Evolutionary conservation across 1,140 invertebrate species (phyloP).

Genomic region (Lanistes nyassanus): DNA sequence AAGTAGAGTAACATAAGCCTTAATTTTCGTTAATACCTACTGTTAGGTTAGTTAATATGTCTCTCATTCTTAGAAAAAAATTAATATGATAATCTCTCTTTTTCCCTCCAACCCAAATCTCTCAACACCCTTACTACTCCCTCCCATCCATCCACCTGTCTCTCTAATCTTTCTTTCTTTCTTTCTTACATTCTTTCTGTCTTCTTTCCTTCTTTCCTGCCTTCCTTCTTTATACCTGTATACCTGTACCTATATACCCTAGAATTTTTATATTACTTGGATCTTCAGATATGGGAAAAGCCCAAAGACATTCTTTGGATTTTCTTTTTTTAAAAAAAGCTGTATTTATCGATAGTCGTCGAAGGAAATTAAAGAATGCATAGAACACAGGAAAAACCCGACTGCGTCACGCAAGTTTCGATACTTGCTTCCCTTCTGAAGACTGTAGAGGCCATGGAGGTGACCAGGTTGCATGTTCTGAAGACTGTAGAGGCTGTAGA

Average conservation of each 20-base stretch:
- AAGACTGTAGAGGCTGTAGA: no score
- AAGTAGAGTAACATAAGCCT: no score
- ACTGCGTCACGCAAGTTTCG: background rate
- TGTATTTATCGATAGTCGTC: no score
- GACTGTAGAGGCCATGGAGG: no score
- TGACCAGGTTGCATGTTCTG: no score
- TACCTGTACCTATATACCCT: background rate
- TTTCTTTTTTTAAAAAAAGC: no score
- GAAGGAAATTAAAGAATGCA: no score
- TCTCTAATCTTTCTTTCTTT: background rate
- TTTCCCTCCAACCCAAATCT: background rate
- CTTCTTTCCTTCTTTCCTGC: background rate
- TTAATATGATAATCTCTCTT: no score
- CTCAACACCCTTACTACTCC: background rate
- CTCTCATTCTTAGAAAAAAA: no score
- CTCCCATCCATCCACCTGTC: background rate
- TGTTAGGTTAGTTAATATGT: no score
- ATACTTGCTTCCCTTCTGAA: background rate
- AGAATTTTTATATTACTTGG: background rate
- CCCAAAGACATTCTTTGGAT: background rate
- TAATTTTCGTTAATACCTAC: no score
- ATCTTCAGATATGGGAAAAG: background rate
- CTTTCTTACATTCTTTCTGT: background rate
- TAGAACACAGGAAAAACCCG: no score
- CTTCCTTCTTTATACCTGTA: background rate